Evolutionary conservation across 2,113 vertebrate species (phyloP).

Genomic region (Trachemys scripta): DNA sequence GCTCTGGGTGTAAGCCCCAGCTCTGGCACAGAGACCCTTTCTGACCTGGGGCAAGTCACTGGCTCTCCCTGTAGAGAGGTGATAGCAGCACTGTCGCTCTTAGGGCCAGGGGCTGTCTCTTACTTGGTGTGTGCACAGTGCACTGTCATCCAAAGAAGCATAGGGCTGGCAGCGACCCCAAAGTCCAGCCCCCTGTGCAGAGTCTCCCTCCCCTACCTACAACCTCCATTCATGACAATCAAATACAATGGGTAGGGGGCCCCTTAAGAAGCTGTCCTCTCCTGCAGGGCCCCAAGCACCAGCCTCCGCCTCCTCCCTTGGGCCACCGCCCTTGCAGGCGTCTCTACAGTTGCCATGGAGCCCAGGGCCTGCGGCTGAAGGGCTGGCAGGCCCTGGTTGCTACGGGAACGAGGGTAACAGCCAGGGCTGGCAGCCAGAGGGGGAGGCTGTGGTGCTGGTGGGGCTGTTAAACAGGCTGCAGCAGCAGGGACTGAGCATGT

Average conservation of each 20-base stretch:
- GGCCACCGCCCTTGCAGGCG: not conserved
- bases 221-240: not conserved
- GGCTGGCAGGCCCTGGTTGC: not conserved
- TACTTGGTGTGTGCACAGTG: not conserved
- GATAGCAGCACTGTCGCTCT: too few relatives aligned
- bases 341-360: not conserved
- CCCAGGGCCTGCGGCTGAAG: not conserved
- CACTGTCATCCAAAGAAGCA: not conserved
- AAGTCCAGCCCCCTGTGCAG: not conserved
- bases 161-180: not conserved
- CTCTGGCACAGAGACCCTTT: not conserved
- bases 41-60: not conserved
- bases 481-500: accelerated
- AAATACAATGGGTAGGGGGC: not conserved
- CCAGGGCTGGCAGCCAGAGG: not conserved
- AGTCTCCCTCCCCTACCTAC: not conserved
- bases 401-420: not conserved
- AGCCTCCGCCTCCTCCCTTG: not conserved
- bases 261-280: not conserved
- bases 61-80: not conserved
- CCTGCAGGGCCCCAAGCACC: accelerated
- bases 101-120: not conserved
- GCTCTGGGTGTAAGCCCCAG: not conserved
- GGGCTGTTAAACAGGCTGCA: not conserved
- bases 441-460: not conserved